Percentiles rank a stretch among this genome's conserved stretches.
These are phyloP conservation scores for Collichthys lucidus DNA, from an alignment of 2,113 vertebrate species.

Conservation along the genomic window DNA sequence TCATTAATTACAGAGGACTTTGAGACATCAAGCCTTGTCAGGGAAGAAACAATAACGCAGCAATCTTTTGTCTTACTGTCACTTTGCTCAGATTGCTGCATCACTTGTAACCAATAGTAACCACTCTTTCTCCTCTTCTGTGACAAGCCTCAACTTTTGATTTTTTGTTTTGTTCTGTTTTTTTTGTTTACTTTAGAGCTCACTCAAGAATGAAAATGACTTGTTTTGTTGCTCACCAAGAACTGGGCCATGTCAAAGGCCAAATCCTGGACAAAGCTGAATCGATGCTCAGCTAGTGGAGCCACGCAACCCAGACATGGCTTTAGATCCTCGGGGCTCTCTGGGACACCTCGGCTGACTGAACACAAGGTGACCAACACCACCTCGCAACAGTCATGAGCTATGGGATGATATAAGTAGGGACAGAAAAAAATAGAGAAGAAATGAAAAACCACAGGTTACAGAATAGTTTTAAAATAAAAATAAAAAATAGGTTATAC, in stretches of 20 bases:
- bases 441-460: neutral
- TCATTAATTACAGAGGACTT: conserved; percentile 4
- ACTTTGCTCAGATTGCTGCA: conserved; percentile 20
- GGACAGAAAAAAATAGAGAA: neutral
- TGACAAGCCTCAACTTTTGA: conserved; percentile 12
- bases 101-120: conserved; percentile 25
- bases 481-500: no score
- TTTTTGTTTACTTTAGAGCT: neutral
- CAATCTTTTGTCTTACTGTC: conserved; percentile 39
- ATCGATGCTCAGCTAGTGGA: conserved; percentile 87
- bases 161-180: neutral
- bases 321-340: conserved; percentile 78
- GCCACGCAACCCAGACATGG: conserved; percentile 57
- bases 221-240: conserved; percentile 78
- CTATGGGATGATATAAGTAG: conserved; percentile 75
- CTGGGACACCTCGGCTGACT: conserved; percentile 77
- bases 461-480: neutral
- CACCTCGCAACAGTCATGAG: conserved; percentile 94
- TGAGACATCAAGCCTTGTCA: conserved; percentile 25
- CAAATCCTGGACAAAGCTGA: conserved; percentile 93
- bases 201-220: conserved; percentile 7
- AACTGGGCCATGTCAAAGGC: conserved; percentile 95
- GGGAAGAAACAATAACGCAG: conserved; percentile 6
- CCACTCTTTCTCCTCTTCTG: conserved; percentile 7
- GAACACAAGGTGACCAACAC: conserved; percentile 92